Conservation (phyloP, 2,888 invertebrate genomes). For the Alloplasta piceator region DNA sequence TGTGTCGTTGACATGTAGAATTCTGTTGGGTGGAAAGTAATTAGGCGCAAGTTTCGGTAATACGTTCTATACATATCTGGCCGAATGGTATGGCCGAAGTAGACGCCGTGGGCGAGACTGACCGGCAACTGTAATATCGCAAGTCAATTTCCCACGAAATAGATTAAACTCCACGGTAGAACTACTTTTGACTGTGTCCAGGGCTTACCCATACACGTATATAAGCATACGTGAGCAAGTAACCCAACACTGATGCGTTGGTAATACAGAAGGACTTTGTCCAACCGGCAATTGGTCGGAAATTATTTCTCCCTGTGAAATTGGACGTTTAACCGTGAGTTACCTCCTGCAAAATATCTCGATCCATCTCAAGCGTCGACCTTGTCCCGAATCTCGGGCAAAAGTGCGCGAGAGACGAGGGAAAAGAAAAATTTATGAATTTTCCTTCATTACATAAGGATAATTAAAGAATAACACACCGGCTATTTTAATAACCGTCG, state of each 20-base stretch:
- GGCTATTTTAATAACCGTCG: constrained; percentile 56
- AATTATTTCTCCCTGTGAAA: constrained; percentile 62
- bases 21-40: constrained; percentile 54
- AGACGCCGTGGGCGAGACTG: constrained; percentile 47
- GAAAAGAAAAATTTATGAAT: constrained; percentile 25
- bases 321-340: constrained; percentile 59
- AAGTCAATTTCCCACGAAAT: constrained; percentile 64
- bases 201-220: constrained; percentile 8
- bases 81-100: constrained; percentile 18
- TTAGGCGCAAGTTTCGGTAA: constrained; percentile 63
- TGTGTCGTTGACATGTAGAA: not conserved
- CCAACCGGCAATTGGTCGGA: constrained; percentile 54
- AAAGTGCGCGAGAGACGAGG: constrained; percentile 31
- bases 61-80: constrained; percentile 38
- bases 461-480: constrained; percentile 60
- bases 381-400: constrained; percentile 15
- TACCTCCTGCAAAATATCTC: constrained; percentile 41
- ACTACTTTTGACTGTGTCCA: constrained; percentile 47
- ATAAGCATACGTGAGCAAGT: constrained; percentile 18
- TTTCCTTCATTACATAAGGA: constrained; percentile 38
- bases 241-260: constrained; percentile 2
- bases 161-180: constrained; percentile 64
- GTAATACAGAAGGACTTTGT: constrained; percentile 34
- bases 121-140: constrained; percentile 61
- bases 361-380: constrained; percentile 34